Conservation (phyloP, 1,140 invertebrate species). For the Nasonia vitripennis region DNA sequence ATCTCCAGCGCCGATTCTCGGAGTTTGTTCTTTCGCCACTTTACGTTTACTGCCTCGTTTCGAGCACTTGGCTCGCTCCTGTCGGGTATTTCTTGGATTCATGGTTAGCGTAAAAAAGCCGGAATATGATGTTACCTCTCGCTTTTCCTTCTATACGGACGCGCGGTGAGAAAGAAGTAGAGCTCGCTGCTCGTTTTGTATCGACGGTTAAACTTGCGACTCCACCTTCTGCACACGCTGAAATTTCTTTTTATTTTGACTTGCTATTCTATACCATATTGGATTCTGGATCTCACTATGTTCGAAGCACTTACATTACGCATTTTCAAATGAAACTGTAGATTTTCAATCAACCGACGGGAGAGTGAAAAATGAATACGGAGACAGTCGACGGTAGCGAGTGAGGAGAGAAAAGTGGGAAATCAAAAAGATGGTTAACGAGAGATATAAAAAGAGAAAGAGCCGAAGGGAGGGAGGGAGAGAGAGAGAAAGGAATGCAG, state of each 20-base stretch:
- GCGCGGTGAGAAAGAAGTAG: background rate
- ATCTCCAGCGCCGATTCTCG: constrained; percentile 32
- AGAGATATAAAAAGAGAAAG: background rate
- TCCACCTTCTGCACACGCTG: too few species aligned
- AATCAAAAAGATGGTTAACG: constrained; percentile 23
- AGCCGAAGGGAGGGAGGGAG: background rate
- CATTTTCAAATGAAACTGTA: background rate
- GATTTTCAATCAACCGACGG: background rate
- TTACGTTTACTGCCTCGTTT: constrained; percentile 48
- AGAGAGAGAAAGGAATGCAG: background rate
- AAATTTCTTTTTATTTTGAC: too few species aligned
- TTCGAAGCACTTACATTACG: too few species aligned
- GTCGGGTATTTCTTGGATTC: constrained; percentile 24
- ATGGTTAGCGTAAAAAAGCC: constrained; percentile 14
- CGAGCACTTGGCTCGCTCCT: constrained; percentile 40
- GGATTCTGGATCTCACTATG: too few species aligned
- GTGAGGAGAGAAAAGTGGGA: background rate
- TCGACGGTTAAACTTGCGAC: background rate
- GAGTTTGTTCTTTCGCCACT: constrained; percentile 43
- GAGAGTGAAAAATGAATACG: background rate
- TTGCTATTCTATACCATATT: too few species aligned
- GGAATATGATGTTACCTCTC: constrained; percentile 39
- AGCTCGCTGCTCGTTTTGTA: background rate
- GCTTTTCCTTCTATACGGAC: background rate
- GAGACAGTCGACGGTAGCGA: background rate